Conservation (phyloP, 2,113 vertebrate genomes). For the Gulo gulo region DNA sequence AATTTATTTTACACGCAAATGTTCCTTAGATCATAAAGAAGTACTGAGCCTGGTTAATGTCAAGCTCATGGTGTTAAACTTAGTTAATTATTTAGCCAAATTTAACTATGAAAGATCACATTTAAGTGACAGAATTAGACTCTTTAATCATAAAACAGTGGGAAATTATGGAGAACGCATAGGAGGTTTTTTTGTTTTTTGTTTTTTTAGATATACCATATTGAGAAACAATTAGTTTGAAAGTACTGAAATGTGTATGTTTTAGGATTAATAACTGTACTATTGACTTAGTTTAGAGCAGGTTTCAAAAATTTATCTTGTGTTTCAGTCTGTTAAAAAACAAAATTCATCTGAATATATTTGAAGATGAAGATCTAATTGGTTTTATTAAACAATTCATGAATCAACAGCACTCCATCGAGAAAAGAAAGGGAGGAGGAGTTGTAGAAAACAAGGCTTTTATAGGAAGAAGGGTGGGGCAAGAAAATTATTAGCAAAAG, state of each 20-base stretch:
- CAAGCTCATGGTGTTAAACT: neutral
- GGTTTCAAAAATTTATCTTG: neutral
- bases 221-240: neutral
- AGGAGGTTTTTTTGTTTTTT: neutral
- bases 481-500: neutral
- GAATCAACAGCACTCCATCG: neutral
- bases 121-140: neutral
- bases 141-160: neutral
- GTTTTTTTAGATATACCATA: neutral
- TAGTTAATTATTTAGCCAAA: neutral
- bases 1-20: neutral
- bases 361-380: neutral
- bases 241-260: neutral
- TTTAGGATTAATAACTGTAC: neutral
- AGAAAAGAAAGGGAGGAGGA: neutral
- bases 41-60: neutral
- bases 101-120: neutral
- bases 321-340: neutral
- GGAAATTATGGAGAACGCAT: neutral
- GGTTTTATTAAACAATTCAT: neutral
- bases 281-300: neutral
- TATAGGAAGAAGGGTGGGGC: neutral
- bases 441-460: neutral
- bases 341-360: neutral
- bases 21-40: neutral